These are phyloP conservation scores for Melangyna quadrimaculata DNA, from an alignment of 2,888 invertebrate species.

Conservation along the genomic window DNA sequence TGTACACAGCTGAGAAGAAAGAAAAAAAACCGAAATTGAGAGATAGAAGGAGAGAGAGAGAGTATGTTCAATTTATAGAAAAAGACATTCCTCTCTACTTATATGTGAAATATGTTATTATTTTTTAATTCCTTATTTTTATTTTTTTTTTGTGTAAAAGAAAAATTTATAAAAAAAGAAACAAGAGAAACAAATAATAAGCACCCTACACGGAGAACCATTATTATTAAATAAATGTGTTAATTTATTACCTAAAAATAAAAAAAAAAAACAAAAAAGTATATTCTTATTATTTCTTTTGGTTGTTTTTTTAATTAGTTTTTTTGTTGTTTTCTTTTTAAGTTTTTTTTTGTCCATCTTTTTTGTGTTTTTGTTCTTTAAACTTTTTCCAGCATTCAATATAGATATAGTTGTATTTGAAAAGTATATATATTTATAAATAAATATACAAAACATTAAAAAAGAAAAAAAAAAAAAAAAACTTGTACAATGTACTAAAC, in stretches of 20 bases:
- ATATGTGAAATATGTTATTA: constrained; percentile 63
- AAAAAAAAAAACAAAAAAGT: constrained; percentile 24
- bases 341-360: not conserved
- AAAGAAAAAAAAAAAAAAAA: constrained; percentile 25
- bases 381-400: constrained; percentile 42
- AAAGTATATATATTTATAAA: constrained; percentile 64
- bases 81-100: constrained; percentile 38
- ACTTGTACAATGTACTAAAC: constrained; percentile 67
- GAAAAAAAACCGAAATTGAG: not conserved
- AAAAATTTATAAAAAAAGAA: not conserved
- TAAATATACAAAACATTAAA: constrained; percentile 52
- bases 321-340: constrained; percentile 27
- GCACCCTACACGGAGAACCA: constrained; percentile 43
- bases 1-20: constrained; percentile 49
- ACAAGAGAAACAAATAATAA: constrained; percentile 21
- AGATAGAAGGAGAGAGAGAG: constrained; percentile 35
- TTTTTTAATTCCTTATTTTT: constrained; percentile 50
- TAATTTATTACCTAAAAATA: constrained; percentile 57
- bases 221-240: constrained; percentile 67
- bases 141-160: constrained; percentile 45
- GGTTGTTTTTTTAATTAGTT: not conserved
- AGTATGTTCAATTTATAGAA: constrained; percentile 36
- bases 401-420: constrained; percentile 27
- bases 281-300: not conserved
- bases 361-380: constrained; percentile 20